Conservation (phyloP, 2,888 invertebrate species). For the Xylota sylvarum region DNA sequence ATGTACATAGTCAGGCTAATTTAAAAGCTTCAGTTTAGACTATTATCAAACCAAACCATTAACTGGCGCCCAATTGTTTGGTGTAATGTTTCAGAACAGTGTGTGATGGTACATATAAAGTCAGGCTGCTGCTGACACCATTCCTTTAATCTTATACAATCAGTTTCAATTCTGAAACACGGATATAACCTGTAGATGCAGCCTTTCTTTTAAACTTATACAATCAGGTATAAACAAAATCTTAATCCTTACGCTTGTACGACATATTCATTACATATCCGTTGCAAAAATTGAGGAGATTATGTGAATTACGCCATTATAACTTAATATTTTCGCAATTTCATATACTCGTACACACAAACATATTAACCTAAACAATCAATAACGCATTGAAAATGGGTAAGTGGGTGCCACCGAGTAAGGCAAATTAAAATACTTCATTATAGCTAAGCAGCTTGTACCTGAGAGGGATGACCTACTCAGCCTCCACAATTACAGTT, state of each 20-base stretch:
- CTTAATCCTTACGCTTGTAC: not conserved
- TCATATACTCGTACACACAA: not conserved
- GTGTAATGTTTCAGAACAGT: too few relatives aligned
- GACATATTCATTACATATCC: not conserved
- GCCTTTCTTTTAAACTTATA: too few relatives aligned
- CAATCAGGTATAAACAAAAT: too few relatives aligned
- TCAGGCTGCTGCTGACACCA: too few relatives aligned
- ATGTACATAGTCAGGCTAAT: too few relatives aligned
- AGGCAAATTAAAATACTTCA: constrained; percentile 47
- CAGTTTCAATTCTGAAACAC: too few relatives aligned
- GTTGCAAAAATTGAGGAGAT: not conserved
- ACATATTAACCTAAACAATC: not conserved
- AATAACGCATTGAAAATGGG: constrained; percentile 1
- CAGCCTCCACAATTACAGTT: constrained; percentile 45
- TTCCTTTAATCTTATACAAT: too few relatives aligned
- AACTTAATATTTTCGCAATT: constrained; percentile 6
- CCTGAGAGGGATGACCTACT: constrained; percentile 54
- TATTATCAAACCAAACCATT: too few relatives aligned
- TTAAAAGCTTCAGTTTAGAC: too few relatives aligned
- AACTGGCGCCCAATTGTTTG: too few relatives aligned
- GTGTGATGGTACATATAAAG: too few relatives aligned
- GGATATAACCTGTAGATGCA: too few relatives aligned
- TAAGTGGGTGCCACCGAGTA: constrained; percentile 25
- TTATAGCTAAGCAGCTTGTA: constrained; percentile 45
- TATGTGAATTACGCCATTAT: not conserved